Base-by-base conservation (phyloP, 23 tunicate genomes). In the Ciona savignyi region DNA sequence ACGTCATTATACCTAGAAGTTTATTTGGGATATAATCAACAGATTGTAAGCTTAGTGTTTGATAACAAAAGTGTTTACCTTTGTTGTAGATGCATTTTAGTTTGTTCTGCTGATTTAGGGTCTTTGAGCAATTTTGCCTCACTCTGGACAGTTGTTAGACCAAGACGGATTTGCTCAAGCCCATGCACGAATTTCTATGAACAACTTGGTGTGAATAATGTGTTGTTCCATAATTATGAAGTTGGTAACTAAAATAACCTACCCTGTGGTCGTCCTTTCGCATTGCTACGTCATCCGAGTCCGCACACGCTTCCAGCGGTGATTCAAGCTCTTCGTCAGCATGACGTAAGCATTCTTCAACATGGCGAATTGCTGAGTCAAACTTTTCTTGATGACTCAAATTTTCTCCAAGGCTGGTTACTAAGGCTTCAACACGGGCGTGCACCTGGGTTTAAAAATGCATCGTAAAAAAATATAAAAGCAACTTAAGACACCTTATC, bases 51-150 rank as follows among this genome's bases (percentile, higher is more conserved):
- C 56, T 42, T 42, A 15, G 56, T 42, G 9, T 42, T 42, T 6
- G 15, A 42, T 42, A 42, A 42, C 15, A 42, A 6, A 30, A 4
- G 49, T 6, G 48, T 30, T 3, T 33, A 71, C 73, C 78, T 49
- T 31, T 72, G 62, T 30, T 71, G 71, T 9, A 80, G 61, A 60
- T 33, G 60, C 61, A 33, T 64, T 48, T 71, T 72, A 27, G 22
- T 69, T 9, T 26, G 24, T 33, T 76, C 32, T 23, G 78, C 97
- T 25, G 78, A 64, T 62, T 66, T 73, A 9, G 82, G 29, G 34
- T 91, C 92, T 75, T 77, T 80, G 34, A 91, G 51, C 0, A 91
- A 32, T 66, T 91, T 91, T n/a, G 83, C 91, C 71, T 85, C 92
- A 22, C 86, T 31, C 56, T 85, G 91, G 56, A 91, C 35, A 1